phyloP scores from a whole-genome alignment of 2,113 vertebrate genomes.

The Tychaedon coryphoeus region DNA sequence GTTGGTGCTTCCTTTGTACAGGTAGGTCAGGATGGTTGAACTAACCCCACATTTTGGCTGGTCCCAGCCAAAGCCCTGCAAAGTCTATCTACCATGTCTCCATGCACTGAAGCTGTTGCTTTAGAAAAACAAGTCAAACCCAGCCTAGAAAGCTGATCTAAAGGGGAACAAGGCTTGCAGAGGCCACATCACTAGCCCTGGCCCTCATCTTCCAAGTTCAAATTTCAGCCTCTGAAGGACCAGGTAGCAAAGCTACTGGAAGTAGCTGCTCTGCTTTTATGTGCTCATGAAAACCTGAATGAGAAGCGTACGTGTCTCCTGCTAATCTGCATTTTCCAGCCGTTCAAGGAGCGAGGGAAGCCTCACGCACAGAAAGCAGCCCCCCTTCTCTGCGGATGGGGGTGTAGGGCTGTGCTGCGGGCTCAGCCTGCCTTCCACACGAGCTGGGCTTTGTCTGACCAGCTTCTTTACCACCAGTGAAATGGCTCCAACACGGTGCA shows the following conservation, averaged over 20 bases:
- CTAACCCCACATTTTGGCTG: not conserved
- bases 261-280: not conserved
- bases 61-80: not conserved
- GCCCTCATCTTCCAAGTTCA: not conserved
- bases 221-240: not conserved
- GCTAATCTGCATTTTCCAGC: not conserved
- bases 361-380: not conserved
- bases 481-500: not conserved
- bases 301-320: rapidly evolving
- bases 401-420: not conserved
- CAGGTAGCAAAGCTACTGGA: not conserved
- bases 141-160: not conserved
- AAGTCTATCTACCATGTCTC: not conserved
- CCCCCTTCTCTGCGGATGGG: not conserved
- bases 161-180: not conserved
- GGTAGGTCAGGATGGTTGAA: not conserved
- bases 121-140: not conserved
- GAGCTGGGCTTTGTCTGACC: not conserved
- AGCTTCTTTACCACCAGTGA: not conserved
- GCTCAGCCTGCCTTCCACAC: not conserved
- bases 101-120: not conserved
- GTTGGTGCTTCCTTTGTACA: not conserved
- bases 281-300: not conserved
- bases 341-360: not conserved
- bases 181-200: not conserved